A percentile compares a stretch with the other conserved stretches of the same genome.
Conservation (phyloP, 1,140 invertebrate species). For the Lasioglossum baleicum region DNA sequence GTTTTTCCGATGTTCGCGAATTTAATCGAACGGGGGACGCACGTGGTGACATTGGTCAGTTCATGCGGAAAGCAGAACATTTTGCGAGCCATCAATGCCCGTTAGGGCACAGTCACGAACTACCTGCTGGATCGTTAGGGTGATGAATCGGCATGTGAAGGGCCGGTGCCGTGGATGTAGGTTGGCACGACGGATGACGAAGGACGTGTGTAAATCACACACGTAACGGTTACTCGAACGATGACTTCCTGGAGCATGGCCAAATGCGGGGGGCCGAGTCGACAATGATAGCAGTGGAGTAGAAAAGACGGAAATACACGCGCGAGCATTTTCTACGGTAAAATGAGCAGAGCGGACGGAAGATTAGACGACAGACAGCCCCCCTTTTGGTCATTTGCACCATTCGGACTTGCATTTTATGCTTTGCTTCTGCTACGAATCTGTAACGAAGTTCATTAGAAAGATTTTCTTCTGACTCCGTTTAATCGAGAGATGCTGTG, state of each 20-base stretch:
- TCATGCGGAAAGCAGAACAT: constrained; percentile 11
- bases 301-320: background rate
- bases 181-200: constrained; percentile 20
- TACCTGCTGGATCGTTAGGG: constrained; percentile 14
- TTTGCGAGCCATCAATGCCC: constrained; percentile 1
- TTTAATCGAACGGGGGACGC: background rate
- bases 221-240: constrained; percentile 20
- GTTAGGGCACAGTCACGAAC: constrained; percentile 11
- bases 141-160: constrained; percentile 36
- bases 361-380: background rate
- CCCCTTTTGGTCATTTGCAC: background rate
- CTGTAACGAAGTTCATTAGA: background rate
- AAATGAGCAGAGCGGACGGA: background rate
- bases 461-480: background rate
- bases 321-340: background rate
- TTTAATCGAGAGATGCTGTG: background rate
- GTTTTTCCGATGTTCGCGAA: too few relatives aligned
- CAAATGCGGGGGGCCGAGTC: background rate
- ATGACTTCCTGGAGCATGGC: constrained; percentile 17
- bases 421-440: background rate
- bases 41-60: background rate
- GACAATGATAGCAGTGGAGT: background rate
- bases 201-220: constrained; percentile 38
- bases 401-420: background rate
- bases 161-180: constrained; percentile 21